Evolutionary conservation across 2,113 vertebrate genomes (phyloP), one percentile per base, ranked within the genome.

Genomic region (Labeo catla): DNA sequence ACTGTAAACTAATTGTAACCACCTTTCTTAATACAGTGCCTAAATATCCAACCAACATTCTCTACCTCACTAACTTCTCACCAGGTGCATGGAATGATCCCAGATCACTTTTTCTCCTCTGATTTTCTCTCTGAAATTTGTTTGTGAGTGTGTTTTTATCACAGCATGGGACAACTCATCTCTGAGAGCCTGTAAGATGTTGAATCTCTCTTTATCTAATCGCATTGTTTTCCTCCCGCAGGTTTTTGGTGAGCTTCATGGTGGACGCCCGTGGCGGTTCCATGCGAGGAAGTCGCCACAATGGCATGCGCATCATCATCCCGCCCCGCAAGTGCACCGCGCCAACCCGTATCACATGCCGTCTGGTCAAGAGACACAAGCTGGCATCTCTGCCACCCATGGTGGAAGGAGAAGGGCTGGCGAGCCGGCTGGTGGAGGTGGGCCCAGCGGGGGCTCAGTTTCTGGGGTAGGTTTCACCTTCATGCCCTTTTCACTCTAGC

Each of bases 181-280:
- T 92, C 85, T 78, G 84, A 85, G 86, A 39, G 88, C 90, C 90
- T 74, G 57, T 61, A 61, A 61, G 8, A 61, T 61, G 68, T 34
- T 79, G 70, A 88, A 36, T 34, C 47, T 43, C 0, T 76, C 4
- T 34, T 39, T 43, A 80, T 57, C 11, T 79, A 43, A 72, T 72
- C 50, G 54, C n/a, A n/a, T 87, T 23, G n/a, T 43, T 84, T 19
- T 11, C 2, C 52, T 65, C 57, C 8, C 61, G 68, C 95, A 99
- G 98, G 92, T 99, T 99, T 93, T 94, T 99, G 90, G 98, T 99
- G 81, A 99, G 98, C 92, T 99, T 99, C 78, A 99, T 99, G 98
- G 98, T 99, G 66, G 98, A 99, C 10, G 98, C 98, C 0, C 95
- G 98, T 3, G 98, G 98, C 0, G 98, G 98, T n/a, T 99, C 98